A percentile compares a stretch with the other conserved stretches of the same genome.
Conservation (phyloP, 2,797 vertebrate genomes). For the Odontamblyopus rebecca region DNA sequence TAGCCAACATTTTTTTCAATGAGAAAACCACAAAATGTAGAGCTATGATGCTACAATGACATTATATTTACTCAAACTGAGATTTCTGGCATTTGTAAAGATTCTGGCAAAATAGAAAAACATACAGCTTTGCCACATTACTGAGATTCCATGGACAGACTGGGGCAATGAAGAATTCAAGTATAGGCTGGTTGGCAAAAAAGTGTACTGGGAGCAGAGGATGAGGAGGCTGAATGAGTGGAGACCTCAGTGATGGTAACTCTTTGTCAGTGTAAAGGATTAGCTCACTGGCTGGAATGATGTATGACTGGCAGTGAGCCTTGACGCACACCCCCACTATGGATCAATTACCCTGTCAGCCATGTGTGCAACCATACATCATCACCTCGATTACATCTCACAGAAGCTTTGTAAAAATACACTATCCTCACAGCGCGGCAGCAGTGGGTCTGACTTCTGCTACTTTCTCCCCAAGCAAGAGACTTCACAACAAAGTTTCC, state of each 20-base stretch:
- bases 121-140: conserved; percentile 22
- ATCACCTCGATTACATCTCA: conserved; percentile 64
- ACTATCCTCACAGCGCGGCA: conserved; percentile 19
- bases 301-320: conserved; percentile 61
- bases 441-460: conserved; percentile 23
- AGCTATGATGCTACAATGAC: conserved; percentile 9
- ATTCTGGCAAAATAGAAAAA: conserved; percentile 4
- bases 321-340: conserved; percentile 53
- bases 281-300: conserved; percentile 67
- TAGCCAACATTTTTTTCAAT: neutral
- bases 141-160: conserved; percentile 25
- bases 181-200: conserved; percentile 10
- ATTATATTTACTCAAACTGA: conserved; percentile 25
- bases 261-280: conserved; percentile 67
- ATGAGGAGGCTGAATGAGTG: conserved; percentile 16
- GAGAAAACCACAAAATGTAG: neutral
- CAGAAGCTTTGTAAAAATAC: conserved; percentile 19
- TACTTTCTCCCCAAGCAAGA: conserved; percentile 30
- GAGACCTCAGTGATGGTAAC: conserved; percentile 60
- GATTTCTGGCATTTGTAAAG: neutral
- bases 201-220: neutral
- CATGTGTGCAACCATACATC: conserved; percentile 63
- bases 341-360: conserved; percentile 69
- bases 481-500: conserved; percentile 21
- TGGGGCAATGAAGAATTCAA: conserved; percentile 30